These are phyloP conservation scores for Phalacrocorax carbo DNA, from an alignment of 2,113 vertebrate species.

Conservation along the genomic window DNA sequence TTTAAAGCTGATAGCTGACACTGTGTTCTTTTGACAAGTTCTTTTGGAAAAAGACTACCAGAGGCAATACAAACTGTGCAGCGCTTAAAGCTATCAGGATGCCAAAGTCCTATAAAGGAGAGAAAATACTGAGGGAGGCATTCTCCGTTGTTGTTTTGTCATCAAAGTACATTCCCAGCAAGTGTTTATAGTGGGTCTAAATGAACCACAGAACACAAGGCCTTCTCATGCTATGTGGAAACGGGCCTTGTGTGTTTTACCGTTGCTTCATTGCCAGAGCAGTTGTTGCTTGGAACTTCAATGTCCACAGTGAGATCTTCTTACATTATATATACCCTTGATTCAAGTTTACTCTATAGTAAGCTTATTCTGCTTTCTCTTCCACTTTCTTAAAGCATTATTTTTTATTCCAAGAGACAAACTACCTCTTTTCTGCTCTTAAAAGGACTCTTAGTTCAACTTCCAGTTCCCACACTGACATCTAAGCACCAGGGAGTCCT, in stretches of 20 bases:
- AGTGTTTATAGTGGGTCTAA: background rate
- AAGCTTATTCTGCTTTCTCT: background rate
- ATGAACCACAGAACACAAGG: background rate
- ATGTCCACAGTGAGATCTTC: background rate
- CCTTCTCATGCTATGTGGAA: background rate
- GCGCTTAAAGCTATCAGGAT: background rate
- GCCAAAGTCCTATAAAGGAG: constrained; percentile 19
- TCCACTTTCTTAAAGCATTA: background rate
- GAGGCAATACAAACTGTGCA: background rate
- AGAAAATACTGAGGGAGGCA: background rate
- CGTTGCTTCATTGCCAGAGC: background rate
- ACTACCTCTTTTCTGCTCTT: background rate
- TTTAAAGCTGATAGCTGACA: constrained; percentile 71
- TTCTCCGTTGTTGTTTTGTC: background rate
- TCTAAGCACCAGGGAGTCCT: background rate
- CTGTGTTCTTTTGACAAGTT: background rate
- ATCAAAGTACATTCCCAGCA: background rate
- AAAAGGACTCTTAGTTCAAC: background rate
- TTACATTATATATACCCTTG: background rate
- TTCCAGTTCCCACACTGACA: background rate
- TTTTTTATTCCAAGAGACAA: background rate
- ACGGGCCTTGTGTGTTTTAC: background rate
- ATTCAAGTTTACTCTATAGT: background rate
- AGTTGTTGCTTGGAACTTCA: background rate
- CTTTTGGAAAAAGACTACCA: background rate